Evolutionary conservation across 1,140 invertebrate species (phyloP).

Genomic region (Megalonaias nervosa): DNA sequence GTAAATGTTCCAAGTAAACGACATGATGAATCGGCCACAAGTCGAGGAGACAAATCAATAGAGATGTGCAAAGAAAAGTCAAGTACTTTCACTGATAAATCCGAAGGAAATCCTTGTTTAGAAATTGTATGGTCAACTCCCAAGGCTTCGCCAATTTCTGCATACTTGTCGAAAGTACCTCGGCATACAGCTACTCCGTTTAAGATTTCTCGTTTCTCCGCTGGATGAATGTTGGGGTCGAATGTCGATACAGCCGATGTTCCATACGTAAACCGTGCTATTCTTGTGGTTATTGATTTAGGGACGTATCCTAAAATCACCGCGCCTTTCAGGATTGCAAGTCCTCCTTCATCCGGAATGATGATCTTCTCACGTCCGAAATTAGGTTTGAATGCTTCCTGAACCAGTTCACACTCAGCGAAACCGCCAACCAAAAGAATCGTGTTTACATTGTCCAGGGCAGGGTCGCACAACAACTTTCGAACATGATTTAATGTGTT

Average conservation of each 20-base stretch:
- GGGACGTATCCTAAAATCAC: slow-evolving; percentile 7
- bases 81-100: not conserved
- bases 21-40: not conserved
- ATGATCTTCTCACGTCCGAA: not conserved
- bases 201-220: not conserved
- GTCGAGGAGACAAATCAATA: not conserved
- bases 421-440: slow-evolving; percentile 17
- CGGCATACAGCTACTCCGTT: not conserved
- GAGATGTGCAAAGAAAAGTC: not conserved
- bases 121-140: slow-evolving; percentile 1
- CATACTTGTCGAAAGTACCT: slow-evolving; percentile 2
- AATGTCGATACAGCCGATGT: not conserved
- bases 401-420: slow-evolving; percentile 8
- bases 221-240: not conserved
- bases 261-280: slow-evolving; percentile 8
- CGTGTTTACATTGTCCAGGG: not conserved
- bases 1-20: not conserved
- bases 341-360: slow-evolving; percentile 1
- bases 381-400: not conserved
- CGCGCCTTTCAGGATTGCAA: slow-evolving; percentile 20
- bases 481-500: slow-evolving; percentile 2
- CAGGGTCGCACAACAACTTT: not conserved
- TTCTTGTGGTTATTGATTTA: not conserved
- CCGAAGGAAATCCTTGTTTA: not conserved
- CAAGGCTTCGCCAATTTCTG: not conserved